Evolutionary conservation across 2,888 invertebrate genomes (phyloP).

Genomic region (Nomada hirtipes): DNA sequence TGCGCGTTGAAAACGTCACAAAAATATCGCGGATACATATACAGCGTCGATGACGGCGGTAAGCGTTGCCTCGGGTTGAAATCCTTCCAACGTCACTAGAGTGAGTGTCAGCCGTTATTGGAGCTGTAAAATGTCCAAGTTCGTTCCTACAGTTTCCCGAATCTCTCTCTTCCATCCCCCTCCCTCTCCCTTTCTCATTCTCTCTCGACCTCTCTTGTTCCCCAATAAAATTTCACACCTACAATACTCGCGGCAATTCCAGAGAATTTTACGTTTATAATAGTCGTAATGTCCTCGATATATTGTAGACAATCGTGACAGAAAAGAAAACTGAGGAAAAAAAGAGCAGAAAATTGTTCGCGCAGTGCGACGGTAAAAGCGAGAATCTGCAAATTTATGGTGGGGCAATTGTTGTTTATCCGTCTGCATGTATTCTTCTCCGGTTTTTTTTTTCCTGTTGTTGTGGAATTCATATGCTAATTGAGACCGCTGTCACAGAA

Average conservation of each 20-base stretch:
- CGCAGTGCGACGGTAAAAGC: neutral
- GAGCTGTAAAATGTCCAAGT: constrained; percentile 64
- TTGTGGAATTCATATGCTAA: constrained; percentile 1
- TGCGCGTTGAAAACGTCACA: constrained; percentile 43
- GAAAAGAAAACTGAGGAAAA: neutral
- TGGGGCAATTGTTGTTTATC: constrained; percentile 46
- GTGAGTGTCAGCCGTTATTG: constrained; percentile 61
- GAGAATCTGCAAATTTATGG: constrained; percentile 33
- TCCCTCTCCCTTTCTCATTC: neutral
- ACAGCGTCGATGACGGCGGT: constrained; percentile 56
- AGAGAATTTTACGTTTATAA: constrained; percentile 33
- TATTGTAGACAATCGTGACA: neutral
- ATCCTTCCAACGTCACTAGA: constrained; percentile 53
- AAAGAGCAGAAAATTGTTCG: neutral
- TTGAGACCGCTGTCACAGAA: too few relatives aligned
- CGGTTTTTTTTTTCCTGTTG: neutral
- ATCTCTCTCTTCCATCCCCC: constrained; percentile 16
- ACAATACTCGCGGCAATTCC: constrained; percentile 43
- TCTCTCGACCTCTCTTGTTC: neutral
- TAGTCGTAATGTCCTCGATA: constrained; percentile 43
- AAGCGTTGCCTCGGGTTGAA: constrained; percentile 55
- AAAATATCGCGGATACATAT: constrained; percentile 52
- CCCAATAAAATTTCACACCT: constrained; percentile 44
- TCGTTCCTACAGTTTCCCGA: constrained; percentile 50
- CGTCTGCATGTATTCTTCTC: neutral